Evolutionary conservation across 2,888 invertebrate species (phyloP), one percentile per base, ranked within the genome.

Genomic region (Eubasilissa splendida): DNA sequence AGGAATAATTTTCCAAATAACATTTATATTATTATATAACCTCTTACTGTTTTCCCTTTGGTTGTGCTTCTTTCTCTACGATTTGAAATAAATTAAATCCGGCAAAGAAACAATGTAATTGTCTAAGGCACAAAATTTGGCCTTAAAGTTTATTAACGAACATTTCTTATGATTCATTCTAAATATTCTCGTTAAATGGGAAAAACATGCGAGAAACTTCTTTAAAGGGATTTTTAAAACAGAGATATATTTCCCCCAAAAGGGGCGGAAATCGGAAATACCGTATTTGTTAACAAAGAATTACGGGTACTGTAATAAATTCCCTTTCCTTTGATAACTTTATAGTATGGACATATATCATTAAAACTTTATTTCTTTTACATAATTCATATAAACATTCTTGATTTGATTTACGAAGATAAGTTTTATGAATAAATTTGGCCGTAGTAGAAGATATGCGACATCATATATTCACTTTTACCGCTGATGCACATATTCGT

Each of bases 81-180:
- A 22, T 71, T 9, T 10, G 56, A 12, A 8, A 83, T 83, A 83
- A 83, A 83, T 83, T 80, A 83, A 66, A 78, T 73, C 59, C 66
- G 59, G 79, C 66, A 76, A 53, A 77, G 76, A 76, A 77, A 80
- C 76, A 77, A 81, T 81, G 73, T 76, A 63, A 83, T 81, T 81
- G 74, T 79, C 70, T 65, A 54, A 80, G 80, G 74, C 78, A 68
- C 73, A 78, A 83, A 73, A 74, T 79, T 73, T 5, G 73, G 42
- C 56, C 42, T 12, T 31, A 54, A 73, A 73, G 33, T 79, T 59
- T 68, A 56, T 22, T 52, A 50, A 33, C 52, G 78, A 73, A 54
- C 33, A 2, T 58, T 73, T 73, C 42, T 73, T 56, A 73, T 58
- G 71, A 73, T 58, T 73, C 71, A 73, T 73, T 73, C 22, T 8